These are phyloP conservation scores for Vanacampus margaritifer DNA, from an alignment of 2,113 vertebrate species.

Conservation along the genomic window DNA sequence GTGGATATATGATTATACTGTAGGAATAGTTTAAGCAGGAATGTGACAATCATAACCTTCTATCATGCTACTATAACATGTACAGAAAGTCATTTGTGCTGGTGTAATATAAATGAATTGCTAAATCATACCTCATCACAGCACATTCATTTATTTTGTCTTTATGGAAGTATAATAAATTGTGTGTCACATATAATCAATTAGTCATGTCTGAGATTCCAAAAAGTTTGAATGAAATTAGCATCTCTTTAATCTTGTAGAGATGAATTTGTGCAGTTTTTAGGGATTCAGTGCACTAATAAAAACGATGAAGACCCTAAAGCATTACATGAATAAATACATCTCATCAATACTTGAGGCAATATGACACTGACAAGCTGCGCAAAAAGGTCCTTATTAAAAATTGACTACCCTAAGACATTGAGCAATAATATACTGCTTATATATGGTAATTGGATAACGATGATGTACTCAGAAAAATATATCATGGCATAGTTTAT, in stretches of 20 bases:
- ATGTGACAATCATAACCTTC: background rate
- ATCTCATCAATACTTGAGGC: background rate
- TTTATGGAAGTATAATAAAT: slow-evolving; percentile 1
- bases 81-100: background rate
- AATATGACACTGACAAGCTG: background rate
- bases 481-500: background rate
- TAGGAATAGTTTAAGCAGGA: background rate
- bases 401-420: background rate
- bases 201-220: background rate
- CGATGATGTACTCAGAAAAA: background rate
- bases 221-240: background rate
- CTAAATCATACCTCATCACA: background rate
- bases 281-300: background rate
- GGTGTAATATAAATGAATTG: background rate
- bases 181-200: background rate
- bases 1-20: background rate
- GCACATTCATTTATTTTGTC: background rate
- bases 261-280: background rate
- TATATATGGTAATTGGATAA: background rate
- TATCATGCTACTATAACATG: background rate
- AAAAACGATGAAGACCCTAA: background rate
- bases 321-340: background rate
- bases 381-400: background rate
- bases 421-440: background rate
- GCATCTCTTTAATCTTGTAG: background rate